Percentiles rank a stretch among this genome's conserved stretches.
Evolutionary conservation across 2,888 invertebrate species (phyloP).

Genomic region (Halictus ligatus): DNA sequence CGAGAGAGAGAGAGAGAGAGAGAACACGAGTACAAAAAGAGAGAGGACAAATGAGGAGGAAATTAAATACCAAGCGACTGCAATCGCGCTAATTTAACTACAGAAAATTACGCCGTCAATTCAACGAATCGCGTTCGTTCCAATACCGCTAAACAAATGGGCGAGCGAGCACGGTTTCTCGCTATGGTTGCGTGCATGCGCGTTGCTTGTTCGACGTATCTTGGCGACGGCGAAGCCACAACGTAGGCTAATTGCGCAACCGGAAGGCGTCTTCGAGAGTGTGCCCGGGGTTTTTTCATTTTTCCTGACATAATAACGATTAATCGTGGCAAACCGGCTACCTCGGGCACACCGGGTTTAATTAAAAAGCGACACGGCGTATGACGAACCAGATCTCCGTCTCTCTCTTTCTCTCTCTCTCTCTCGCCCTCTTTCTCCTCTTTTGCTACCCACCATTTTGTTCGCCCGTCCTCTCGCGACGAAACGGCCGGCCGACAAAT

Average conservation of each 20-base stretch:
- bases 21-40: background rate
- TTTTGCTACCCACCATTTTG: conserved; percentile 8
- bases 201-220: background rate
- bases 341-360: conserved; percentile 45
- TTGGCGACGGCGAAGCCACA: conserved; percentile 5
- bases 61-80: conserved; percentile 56
- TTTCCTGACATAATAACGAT: conserved; percentile 68
- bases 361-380: conserved; percentile 67
- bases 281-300: conserved; percentile 50
- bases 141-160: conserved; percentile 53
- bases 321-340: conserved; percentile 54
- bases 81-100: conserved; percentile 64
- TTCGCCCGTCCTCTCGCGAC: conserved; percentile 32
- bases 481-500: conserved; percentile 70
- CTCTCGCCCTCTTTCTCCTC: conserved; percentile 1
- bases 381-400: conserved; percentile 50
- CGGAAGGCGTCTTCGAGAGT: conserved; percentile 50
- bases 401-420: conserved; percentile 29
- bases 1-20: conserved; percentile 18
- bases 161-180: background rate
- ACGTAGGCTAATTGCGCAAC: conserved; percentile 39
- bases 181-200: conserved; percentile 5
- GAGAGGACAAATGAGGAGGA: conserved; percentile 50
- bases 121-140: conserved; percentile 51
- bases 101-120: conserved; percentile 59